Evolutionary conservation across 2,797 vertebrate genomes (phyloP).

Genomic region (Schizopygopsis pylzovi): DNA sequence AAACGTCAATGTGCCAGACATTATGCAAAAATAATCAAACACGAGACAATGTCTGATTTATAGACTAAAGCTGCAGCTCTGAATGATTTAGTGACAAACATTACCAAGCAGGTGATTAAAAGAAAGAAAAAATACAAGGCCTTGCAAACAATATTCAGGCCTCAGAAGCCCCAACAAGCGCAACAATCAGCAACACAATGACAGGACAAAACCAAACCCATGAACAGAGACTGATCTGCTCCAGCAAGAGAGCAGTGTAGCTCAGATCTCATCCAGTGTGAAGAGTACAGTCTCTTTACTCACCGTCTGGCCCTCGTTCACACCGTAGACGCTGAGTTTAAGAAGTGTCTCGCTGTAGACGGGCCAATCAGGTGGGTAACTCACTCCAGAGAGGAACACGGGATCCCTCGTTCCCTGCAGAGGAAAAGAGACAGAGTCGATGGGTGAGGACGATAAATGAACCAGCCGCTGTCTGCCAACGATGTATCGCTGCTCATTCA

Average conservation of each 20-base stretch:
- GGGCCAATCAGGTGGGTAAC: slow-evolving; percentile 90
- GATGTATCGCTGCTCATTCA: neutral
- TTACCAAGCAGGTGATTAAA: slow-evolving; percentile 3
- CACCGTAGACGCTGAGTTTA: slow-evolving; percentile 95
- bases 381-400: slow-evolving; percentile 78
- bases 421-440: slow-evolving; percentile 3
- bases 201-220: neutral
- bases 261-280: too few species aligned
- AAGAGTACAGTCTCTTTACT: slow-evolving; percentile 71
- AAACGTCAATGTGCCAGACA: slow-evolving; percentile 5
- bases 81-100: slow-evolving; percentile 17
- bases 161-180: neutral
- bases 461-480: neutral
- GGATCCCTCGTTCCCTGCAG: slow-evolving; percentile 24
- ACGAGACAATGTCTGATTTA: neutral
- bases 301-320: slow-evolving; percentile 94
- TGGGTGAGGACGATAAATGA: neutral
- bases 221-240: neutral
- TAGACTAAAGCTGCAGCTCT: slow-evolving; percentile 5
- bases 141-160: neutral
- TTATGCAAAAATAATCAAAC: slow-evolving; percentile 24
- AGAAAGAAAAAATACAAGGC: neutral
- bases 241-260: neutral
- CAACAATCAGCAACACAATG: neutral
- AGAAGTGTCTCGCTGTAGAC: slow-evolving; percentile 91